phyloP scores from a whole-genome alignment of 2,797 vertebrate species.

The Sebastes variabilis region DNA sequence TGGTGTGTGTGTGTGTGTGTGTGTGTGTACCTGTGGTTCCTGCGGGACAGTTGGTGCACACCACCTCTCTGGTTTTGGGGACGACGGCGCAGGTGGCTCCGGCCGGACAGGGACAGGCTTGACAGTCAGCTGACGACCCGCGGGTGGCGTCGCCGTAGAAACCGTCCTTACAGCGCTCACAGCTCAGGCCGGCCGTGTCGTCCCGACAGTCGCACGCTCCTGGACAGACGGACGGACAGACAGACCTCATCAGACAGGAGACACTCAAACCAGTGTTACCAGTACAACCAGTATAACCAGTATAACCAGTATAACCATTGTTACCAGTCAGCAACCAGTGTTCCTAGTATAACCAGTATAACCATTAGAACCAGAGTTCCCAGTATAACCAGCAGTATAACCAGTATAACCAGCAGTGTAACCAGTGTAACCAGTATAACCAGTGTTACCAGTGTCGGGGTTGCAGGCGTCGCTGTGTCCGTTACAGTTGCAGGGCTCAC shows the following conservation, averaged over 20 bases:
- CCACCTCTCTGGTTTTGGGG: conserved; percentile 90
- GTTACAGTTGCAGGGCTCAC: conserved; percentile 91
- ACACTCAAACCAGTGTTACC: not conserved
- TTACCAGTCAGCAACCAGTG: too few relatives aligned
- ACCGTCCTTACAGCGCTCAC: conserved; percentile 92
- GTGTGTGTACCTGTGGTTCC: conserved; percentile 89
- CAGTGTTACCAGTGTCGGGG: conserved; percentile 54
- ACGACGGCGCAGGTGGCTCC: conserved; percentile 90
- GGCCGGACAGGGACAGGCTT: conserved; percentile 90
- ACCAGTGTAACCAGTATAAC: not conserved
- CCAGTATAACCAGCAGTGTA: too few relatives aligned
- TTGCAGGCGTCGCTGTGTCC: conserved; percentile 92
- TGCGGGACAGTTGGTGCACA: conserved; percentile 94
- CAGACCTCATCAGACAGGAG: not conserved
- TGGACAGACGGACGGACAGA: conserved; percentile 42
- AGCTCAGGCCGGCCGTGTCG: conserved; percentile 90
- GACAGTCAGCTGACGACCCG: conserved; percentile 85
- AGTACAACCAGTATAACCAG: not conserved
- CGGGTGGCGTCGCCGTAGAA: conserved; percentile 91
- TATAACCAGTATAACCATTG: too few relatives aligned
- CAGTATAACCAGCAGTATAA: too few relatives aligned
- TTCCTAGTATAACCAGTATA: too few relatives aligned
- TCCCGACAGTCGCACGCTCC: conserved; percentile 91
- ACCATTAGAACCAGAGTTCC: too few relatives aligned
- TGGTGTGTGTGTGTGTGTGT: not conserved